Base-by-base conservation (phyloP, 1,140 invertebrate genomes). In the Tenebrio molitor region DNA sequence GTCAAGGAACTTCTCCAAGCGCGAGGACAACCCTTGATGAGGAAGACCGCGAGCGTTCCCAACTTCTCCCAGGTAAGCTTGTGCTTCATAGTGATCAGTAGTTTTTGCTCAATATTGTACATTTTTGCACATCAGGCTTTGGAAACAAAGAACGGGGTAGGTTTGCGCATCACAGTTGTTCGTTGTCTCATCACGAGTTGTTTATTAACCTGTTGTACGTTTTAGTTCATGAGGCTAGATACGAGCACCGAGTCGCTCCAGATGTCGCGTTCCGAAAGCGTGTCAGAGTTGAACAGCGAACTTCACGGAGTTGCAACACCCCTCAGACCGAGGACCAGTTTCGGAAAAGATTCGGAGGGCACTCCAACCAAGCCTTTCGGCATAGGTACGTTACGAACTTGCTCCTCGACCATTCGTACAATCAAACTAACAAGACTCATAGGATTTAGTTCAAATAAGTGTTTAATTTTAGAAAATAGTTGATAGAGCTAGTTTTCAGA, bases 31-130 rank as follows among this genome's bases (percentile, higher is more conserved):
- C 89, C 90, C 14, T 83, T 92, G 76, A 95, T 98, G 90, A 88
- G 95, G 71, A 98, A 99, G 84, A 98, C 97, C 17, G 92, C 94
- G 64, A 97, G 94, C 82, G 96, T 97, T 80, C 97, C 97, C 67
- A 99, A 98, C 87, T 97, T 99, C 86, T 95, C 94, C 71, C 94
- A 96, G 90, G 94, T 95, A 89, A 81, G 8, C 8, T 29, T 29
- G 75, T 83, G 7, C 8, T 29, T 62, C 62, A 73, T 36, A 36
- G 58, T 44, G 36, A 7, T 46, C 39, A 62, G 29, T 29, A 14
- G 10, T 75, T 36, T 73, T 23, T 44, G 16, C 16, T 53, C 14
- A 62, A 19, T 36, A 19, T 39, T 16, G 33, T 36, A 21, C 44
- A 15, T 72, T 72, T 29, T 65, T 65, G 63, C 63, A 64, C 15